These are phyloP conservation scores for Saguinus imperator DNA, from an alignment of 2,113 vertebrate genomes.

Conservation along the genomic window DNA sequence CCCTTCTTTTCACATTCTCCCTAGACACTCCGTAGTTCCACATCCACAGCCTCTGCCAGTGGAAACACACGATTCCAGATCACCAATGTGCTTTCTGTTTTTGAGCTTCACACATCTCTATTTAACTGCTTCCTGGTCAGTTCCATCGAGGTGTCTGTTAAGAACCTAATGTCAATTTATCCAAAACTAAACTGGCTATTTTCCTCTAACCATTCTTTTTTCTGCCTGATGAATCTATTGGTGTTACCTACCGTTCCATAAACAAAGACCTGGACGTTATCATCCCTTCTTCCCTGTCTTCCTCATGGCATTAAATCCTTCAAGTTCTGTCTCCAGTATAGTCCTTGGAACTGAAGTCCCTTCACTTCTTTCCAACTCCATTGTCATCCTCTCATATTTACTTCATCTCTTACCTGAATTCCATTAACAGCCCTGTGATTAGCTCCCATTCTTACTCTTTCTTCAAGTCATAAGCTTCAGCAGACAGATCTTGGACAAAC, in stretches of 20 bases:
- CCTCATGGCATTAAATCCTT: not conserved
- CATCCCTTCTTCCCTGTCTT: not conserved
- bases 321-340: not conserved
- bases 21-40: rapidly evolving
- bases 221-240: not conserved
- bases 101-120: not conserved
- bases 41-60: not conserved
- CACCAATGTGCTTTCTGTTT: not conserved
- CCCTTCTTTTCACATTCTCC: not conserved
- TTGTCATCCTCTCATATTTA: too few relatives aligned
- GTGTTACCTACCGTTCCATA: not conserved
- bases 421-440: not conserved
- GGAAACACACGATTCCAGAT: not conserved
- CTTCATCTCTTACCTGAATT: not conserved
- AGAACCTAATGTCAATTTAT: too few relatives aligned
- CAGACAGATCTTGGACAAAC: not conserved
- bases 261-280: not conserved
- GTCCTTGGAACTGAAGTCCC: not conserved
- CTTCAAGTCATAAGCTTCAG: not conserved
- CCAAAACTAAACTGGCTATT: not conserved
- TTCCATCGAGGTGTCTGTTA: not conserved
- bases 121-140: not conserved
- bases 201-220: not conserved
- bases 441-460: not conserved
- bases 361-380: not conserved